Evolutionary conservation across 92 coral and sea anemone genomes (phyloP).

Genomic region (Porites rus): DNA sequence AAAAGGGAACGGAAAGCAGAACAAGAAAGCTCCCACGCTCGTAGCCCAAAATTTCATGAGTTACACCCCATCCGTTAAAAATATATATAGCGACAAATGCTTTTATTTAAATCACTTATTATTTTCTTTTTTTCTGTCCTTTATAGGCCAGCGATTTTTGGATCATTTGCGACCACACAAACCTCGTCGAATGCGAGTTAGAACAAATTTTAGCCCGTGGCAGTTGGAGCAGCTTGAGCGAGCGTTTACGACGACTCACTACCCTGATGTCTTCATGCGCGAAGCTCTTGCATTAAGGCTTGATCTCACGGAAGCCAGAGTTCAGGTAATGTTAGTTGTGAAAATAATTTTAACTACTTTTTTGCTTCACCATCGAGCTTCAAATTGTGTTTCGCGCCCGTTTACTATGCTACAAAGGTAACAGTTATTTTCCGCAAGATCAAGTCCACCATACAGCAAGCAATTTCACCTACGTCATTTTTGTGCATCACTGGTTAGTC

Average conservation of each 20-base stretch:
- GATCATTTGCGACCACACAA: conserved; percentile 86
- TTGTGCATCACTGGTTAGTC: no score
- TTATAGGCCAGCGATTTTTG: conserved; percentile 81
- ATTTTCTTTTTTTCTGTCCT: background rate
- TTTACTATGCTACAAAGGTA: background rate
- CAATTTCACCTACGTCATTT: no score
- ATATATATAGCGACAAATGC: background rate
- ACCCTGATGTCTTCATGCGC: conserved; percentile 99
- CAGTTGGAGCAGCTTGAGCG: conserved; percentile 96
- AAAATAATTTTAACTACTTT: no score
- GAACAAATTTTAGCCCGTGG: conserved; percentile 99
- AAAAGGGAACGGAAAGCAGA: background rate
- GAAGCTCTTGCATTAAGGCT: conserved; percentile 94
- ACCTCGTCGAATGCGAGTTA: conserved; percentile 96
- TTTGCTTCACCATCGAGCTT: background rate
- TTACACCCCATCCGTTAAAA: conserved; percentile 15
- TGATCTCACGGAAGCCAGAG: conserved; percentile 97
- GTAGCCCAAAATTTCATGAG: background rate
- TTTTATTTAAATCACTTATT: background rate
- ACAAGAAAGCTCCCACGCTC: background rate
- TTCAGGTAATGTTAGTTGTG: conserved; percentile 72
- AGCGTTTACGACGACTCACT: conserved; percentile 95
- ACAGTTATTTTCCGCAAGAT: background rate
- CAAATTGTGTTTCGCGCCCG: background rate
- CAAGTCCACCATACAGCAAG: background rate